Evolutionary conservation across 2,113 vertebrate genomes (phyloP), one percentile per base, ranked within the genome.

Genomic region (Eurystomus gularis): DNA sequence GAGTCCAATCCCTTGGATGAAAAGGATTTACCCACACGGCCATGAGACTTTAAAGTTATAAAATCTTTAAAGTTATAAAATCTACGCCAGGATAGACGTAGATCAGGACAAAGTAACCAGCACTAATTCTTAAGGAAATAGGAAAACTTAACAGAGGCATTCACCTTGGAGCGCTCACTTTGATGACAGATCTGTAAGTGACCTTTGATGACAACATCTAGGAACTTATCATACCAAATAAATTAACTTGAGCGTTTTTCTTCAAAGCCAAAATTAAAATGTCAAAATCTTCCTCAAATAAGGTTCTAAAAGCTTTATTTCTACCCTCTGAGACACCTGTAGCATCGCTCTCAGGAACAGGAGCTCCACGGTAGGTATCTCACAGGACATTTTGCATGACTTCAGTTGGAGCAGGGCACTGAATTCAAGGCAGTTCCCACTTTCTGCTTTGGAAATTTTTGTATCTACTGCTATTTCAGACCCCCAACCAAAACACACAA

Each of bases 21-120:
- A 57, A 48, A 39, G 37, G 57, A n/a, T 54, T 80, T 69, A 42
- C 11, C 33, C 35, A 17, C 39, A 44, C 17, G 9, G 8, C 20
- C 0, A 0, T 5, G 9, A 66, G 60, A 58, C 28, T 21, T 29
- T n/a, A n/a, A n/a, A n/a, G n/a, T n/a, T n/a, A n/a, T n/a, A n/a
- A n/a, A n/a, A n/a, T n/a, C n/a, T n/a, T n/a, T 3, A 25, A 40
- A 64, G 26, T 17, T 60, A 81, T 8, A 75, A 73, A 86, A 72
- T 46, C 37, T 48, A 60, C 40, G 12, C 37, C 71, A 48, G 68
- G 18, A 42, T 29, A 37, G 28, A 4, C 2, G 13, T 37, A 31
- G 31, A 26, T 52, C 7, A 21, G 4, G 6, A 44, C 20, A 33
- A 44, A 85, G 10, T n/a, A 46, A 83, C 4, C 17, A 28, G 48